Conservation (phyloP, 2,113 vertebrate genomes). For the Corythaeola cristata region DNA sequence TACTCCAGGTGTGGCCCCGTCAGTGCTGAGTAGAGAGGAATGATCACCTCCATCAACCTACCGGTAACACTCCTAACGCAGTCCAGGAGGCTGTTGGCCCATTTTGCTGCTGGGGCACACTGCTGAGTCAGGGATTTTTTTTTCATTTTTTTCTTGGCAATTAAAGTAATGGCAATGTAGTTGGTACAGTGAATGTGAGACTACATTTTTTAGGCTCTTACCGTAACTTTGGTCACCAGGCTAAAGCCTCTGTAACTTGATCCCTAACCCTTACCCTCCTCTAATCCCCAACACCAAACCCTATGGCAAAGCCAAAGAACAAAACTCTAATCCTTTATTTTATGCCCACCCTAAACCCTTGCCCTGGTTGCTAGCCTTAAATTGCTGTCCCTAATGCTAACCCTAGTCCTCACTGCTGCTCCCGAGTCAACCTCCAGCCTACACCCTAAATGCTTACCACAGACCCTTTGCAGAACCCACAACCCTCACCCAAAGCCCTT, state of each 20-base stretch:
- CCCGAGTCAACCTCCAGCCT: not conserved
- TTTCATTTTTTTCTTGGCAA: not conserved
- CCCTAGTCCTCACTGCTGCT: not conserved
- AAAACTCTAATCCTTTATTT: not conserved
- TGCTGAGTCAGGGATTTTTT: not conserved
- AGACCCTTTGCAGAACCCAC: not conserved
- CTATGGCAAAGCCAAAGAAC: accelerated
- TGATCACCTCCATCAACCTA: not conserved
- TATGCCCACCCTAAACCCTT: not conserved
- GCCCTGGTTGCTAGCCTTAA: not conserved
- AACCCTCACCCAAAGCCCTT: not conserved
- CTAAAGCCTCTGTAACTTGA: not conserved
- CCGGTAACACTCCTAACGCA: not conserved
- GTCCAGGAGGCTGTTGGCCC: not conserved
- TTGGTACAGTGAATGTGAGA: not conserved
- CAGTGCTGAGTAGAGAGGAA: not conserved
- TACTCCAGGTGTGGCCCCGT: not conserved
- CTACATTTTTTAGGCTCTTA: not conserved
- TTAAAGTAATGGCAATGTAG: accelerated
- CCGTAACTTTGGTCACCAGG: not conserved
- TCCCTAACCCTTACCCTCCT: not conserved
- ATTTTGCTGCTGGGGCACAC: not conserved
- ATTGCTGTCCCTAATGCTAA: not conserved
- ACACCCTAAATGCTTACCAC: not conserved
- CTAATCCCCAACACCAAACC: not conserved